Conservation (phyloP, 2,888 invertebrate genomes). For the Parasteatoda lunata region DNA sequence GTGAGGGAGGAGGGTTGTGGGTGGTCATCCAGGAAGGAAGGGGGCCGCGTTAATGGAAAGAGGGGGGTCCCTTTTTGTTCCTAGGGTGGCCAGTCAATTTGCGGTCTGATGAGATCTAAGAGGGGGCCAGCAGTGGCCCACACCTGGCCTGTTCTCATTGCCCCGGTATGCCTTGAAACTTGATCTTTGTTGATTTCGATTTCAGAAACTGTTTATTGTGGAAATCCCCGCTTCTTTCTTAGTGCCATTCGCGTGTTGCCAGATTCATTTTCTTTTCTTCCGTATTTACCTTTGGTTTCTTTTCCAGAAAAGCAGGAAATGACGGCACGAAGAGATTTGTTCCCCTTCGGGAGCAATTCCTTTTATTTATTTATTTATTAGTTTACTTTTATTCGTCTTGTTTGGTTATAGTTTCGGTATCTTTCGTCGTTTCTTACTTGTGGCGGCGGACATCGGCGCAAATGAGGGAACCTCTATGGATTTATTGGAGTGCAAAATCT, state of each 20-base stretch:
- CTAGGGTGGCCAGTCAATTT: conserved; percentile 67
- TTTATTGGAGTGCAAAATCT: conserved; percentile 65
- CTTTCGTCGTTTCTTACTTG: conserved; percentile 18
- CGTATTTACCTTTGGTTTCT: conserved; percentile 31
- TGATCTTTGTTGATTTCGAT: conserved; percentile 69
- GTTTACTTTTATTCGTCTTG: conserved; percentile 18
- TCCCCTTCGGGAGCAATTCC: background rate
- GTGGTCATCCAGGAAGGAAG: conserved; percentile 30
- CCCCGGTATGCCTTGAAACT: conserved; percentile 58
- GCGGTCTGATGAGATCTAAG: conserved; percentile 62
- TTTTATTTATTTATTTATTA: conserved; percentile 14
- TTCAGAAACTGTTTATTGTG: conserved; percentile 68
- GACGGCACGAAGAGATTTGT: conserved; percentile 4
- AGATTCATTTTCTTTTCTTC: conserved; percentile 60
- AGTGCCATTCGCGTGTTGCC: conserved; percentile 50
- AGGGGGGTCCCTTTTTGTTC: conserved; percentile 56
- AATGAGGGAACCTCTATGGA: conserved; percentile 43
- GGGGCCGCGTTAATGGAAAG: conserved; percentile 67
- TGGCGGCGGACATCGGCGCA: conserved; percentile 14
- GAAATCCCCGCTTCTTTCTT: background rate
- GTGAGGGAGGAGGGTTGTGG: background rate
- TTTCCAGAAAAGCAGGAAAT: background rate
- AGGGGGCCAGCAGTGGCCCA: conserved; percentile 20
- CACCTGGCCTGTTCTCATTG: conserved; percentile 58
- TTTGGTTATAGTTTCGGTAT: conserved; percentile 52